Conservation (phyloP, 1,140 invertebrate genomes). For the Gryon sp. region DNA sequence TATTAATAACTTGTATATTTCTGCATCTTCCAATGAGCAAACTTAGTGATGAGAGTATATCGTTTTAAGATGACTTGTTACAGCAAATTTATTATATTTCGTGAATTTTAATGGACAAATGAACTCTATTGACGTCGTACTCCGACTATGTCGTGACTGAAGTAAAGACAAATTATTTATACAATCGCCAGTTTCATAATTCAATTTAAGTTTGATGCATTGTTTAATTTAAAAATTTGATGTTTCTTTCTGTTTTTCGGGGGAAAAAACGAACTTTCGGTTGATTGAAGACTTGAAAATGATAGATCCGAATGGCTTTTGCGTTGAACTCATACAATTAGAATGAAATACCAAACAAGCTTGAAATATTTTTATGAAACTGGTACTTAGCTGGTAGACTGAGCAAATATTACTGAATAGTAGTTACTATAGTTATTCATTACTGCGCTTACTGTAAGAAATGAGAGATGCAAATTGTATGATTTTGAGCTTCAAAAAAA, state of each 20-base stretch:
- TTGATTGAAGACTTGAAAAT: background rate
- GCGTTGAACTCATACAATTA: too few species aligned
- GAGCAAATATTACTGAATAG: constrained; percentile 62
- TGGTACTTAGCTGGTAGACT: constrained; percentile 64
- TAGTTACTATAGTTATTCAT: constrained; percentile 59
- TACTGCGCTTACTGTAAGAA: constrained; percentile 49
- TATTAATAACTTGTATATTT: constrained; percentile 42
- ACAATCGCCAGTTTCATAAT: constrained; percentile 63
- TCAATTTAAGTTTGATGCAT: constrained; percentile 42
- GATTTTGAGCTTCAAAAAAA: constrained; percentile 38
- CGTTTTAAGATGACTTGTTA: constrained; percentile 44
- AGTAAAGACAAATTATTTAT: constrained; percentile 63
- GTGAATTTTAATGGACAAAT: constrained; percentile 45
- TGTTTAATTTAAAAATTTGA: too few species aligned
- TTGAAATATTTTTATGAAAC: constrained; percentile 63
- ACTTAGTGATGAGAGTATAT: constrained; percentile 35
- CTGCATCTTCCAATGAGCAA: constrained; percentile 24
- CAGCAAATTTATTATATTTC: constrained; percentile 39
- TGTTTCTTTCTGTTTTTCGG: too few species aligned
- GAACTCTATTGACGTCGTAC: constrained; percentile 64
- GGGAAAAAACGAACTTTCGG: too few species aligned
- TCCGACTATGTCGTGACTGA: constrained; percentile 65
- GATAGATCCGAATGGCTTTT: too few species aligned
- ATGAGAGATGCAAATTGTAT: constrained; percentile 31
- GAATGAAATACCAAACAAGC: constrained; percentile 40